A percentile compares a stretch with the other conserved stretches of the same genome.
Evolutionary conservation across 2,888 invertebrate genomes (phyloP).

Genomic region (Peribatodes rhomboidaria): DNA sequence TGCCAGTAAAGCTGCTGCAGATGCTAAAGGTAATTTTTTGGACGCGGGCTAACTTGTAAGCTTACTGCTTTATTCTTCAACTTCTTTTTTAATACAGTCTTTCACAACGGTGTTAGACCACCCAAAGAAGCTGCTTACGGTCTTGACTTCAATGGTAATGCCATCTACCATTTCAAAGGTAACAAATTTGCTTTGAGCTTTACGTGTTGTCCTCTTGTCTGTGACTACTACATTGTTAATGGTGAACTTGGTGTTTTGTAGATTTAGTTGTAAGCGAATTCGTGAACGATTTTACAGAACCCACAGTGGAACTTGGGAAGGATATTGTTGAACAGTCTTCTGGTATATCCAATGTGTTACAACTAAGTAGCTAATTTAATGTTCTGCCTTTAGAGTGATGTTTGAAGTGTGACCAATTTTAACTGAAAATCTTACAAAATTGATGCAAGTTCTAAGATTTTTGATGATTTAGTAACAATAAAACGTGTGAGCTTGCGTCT

Average conservation of each 20-base stretch:
- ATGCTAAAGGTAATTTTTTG: conserved; percentile 54
- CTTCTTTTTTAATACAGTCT: conserved; percentile 49
- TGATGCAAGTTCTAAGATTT: background rate
- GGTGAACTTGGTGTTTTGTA: conserved; percentile 49
- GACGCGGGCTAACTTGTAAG: conserved; percentile 32
- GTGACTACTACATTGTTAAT: conserved; percentile 24
- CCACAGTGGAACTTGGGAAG: conserved; percentile 47
- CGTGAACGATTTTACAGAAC: conserved; percentile 48
- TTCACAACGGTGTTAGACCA: conserved; percentile 41
- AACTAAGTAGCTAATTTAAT: conserved; percentile 12
- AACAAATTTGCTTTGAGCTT: conserved; percentile 33
- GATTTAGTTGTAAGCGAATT: conserved; percentile 55
- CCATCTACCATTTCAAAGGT: conserved; percentile 48
- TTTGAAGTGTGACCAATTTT: conserved; percentile 16
- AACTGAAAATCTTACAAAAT: background rate
- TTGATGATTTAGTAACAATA: conserved; percentile 8
- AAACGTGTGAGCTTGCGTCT: conserved; percentile 18
- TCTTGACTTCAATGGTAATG: conserved; percentile 39
- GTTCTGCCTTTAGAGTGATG: conserved; percentile 6
- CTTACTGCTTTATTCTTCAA: conserved; percentile 42
- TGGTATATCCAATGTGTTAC: conserved; percentile 52
- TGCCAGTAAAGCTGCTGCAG: conserved; percentile 49
- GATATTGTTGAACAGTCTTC: conserved; percentile 51
- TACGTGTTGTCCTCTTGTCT: conserved; percentile 27
- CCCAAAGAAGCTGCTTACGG: conserved; percentile 29